Evolutionary conservation across 2,797 vertebrate species (phyloP), one percentile per base, ranked within the genome.

Genomic region (Sitta carolinensis): DNA sequence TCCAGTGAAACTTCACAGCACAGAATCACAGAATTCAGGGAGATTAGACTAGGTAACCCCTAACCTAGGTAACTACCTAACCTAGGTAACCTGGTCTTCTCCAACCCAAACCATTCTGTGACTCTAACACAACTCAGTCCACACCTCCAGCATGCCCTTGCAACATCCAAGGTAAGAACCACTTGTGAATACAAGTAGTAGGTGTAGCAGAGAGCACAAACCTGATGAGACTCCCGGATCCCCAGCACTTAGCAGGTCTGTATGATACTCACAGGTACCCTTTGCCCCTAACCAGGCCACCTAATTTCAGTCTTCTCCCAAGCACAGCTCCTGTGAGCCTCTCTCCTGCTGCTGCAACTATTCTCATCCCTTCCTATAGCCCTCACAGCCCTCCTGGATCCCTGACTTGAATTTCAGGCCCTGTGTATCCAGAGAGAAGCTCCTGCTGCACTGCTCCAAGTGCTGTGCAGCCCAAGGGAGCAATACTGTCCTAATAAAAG

Each of bases 381-480:
- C 42, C 36, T 42, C 1, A 0, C 7, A 43, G 6, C 58, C 23
- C 47, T 86, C 38, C 32, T n/a, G 54, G 45, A 75, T 23, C 38
- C 40, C 58, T 64, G 23, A 23, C 29, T 45, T 25, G n/a, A 84
- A 64, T 74, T 80, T 32, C 85, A 90, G 52, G 54, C 69, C 36
- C 36, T 51, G 8, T 5, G 16, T 19, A 40, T 29, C 30, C 57
- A 43, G 23, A 59, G 34, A 51, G 48, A 80, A 66, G 73, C 32
- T 94, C 51, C 55, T 62, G 77, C 36, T n/a, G n/a, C 61, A 26
- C 43, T 2, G 5, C 48, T 85, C 23, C 1, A 1, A n/a, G 48
- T 22, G 42, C 67, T 5, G 6, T 27, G 22, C 23, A 51, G 30
- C 0, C 1, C 61, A 50, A 0, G 0, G 54, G 3, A 7, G 40